These are phyloP conservation scores for Itoplectis maculator DNA, from an alignment of 2,888 invertebrate genomes.

Conservation along the genomic window DNA sequence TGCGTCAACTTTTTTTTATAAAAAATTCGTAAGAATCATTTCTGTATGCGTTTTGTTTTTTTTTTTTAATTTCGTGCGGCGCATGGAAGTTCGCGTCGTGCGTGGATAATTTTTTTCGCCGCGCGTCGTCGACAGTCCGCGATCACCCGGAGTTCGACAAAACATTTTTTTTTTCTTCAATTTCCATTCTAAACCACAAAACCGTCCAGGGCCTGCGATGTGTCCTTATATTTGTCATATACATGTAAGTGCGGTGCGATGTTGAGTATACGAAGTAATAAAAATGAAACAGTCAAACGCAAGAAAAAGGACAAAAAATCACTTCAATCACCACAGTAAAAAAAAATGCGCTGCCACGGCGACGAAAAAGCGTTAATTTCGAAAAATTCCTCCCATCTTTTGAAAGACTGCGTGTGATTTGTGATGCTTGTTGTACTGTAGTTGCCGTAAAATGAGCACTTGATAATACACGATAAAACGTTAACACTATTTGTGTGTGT, in stretches of 20 bases:
- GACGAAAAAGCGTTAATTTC: conserved; percentile 26
- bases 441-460: conserved; percentile 67
- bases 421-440: conserved; percentile 72
- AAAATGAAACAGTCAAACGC: conserved; percentile 28
- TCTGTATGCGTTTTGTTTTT: conserved; percentile 55
- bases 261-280: conserved; percentile 40
- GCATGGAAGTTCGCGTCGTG: conserved; percentile 52
- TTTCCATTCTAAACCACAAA: conserved; percentile 49
- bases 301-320: conserved; percentile 35
- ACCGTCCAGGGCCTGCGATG: conserved; percentile 52
- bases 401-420: conserved; percentile 68
- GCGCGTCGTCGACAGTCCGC: conserved; percentile 52
- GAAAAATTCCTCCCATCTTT: conserved; percentile 35
- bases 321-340: conserved; percentile 58
- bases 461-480: conserved; percentile 39
- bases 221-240: conserved; percentile 36
- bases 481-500: conserved; percentile 24
- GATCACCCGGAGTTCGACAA: conserved; percentile 53
- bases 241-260: conserved; percentile 52
- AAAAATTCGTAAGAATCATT: conserved; percentile 64
- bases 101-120: conserved; percentile 28
- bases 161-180: conserved; percentile 32
- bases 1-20: conserved; percentile 65
- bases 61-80: conserved; percentile 33
- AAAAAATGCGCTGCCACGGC: conserved; percentile 48